These are phyloP conservation scores for Salticus scenicus DNA, from an alignment of 2,888 invertebrate genomes.

Conservation along the genomic window DNA sequence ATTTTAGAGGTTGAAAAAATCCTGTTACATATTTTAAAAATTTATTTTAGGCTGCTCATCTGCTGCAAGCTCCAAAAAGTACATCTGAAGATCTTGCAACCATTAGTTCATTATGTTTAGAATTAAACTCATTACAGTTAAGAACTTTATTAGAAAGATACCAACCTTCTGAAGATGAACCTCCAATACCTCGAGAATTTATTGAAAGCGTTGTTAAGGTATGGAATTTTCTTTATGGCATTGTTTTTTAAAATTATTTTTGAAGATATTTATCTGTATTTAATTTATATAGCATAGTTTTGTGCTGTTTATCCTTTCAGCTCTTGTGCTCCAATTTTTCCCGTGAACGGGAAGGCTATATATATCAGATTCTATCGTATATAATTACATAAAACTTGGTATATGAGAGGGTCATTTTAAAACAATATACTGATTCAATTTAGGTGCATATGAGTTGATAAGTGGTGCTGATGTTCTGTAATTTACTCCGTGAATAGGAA, in stretches of 20 bases:
- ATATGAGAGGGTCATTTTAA: too few relatives aligned
- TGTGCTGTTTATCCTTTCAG: too few relatives aligned
- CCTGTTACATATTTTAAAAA: too few relatives aligned
- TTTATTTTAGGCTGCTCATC: constrained; percentile 85
- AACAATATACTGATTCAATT: too few relatives aligned
- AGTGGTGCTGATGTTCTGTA: too few relatives aligned
- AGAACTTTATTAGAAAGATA: constrained; percentile 88
- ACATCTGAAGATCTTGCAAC: constrained; percentile 91
- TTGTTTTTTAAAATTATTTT: neutral
- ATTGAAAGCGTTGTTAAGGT: constrained; percentile 81
- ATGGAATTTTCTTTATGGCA: constrained; percentile 30
- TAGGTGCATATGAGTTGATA: too few relatives aligned
- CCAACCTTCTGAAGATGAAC: constrained; percentile 79
- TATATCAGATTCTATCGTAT: too few relatives aligned
- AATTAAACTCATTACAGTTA: constrained; percentile 95
- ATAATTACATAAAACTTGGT: too few relatives aligned
- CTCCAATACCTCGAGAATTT: constrained; percentile 80
- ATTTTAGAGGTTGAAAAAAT: too few relatives aligned
- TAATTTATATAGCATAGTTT: neutral
- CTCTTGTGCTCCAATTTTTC: too few relatives aligned
- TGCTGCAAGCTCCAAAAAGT: constrained; percentile 87
- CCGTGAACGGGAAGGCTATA: too few relatives aligned
- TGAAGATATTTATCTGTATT: neutral
- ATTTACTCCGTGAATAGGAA: too few relatives aligned
- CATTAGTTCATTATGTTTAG: constrained; percentile 94